phyloP scores from a whole-genome alignment of 1,140 invertebrate genomes.

The Pachypeltis micranthus region DNA sequence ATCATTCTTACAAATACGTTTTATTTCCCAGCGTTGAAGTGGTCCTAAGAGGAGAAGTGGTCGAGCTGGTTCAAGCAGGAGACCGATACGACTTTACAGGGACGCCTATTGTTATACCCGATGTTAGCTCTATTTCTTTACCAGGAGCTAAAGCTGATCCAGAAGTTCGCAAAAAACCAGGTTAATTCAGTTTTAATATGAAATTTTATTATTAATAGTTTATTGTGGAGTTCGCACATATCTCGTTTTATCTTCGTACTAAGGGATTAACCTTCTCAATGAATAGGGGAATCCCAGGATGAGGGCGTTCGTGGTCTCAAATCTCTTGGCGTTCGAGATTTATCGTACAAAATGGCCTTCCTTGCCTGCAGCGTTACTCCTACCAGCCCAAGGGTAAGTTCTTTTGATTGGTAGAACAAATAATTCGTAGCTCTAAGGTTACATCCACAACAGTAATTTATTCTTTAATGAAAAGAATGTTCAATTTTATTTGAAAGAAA shows the following conservation, averaged over 20 bases:
- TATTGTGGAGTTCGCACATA: too few relatives aligned
- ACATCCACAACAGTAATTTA: too few relatives aligned
- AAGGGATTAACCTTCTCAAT: not conserved
- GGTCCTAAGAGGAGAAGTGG: conserved; percentile 88
- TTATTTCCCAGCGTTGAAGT: conserved; percentile 73
- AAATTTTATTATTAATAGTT: too few relatives aligned
- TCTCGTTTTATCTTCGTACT: too few relatives aligned
- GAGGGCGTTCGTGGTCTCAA: conserved; percentile 89
- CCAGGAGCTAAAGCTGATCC: conserved; percentile 70
- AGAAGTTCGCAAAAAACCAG: not conserved
- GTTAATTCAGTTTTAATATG: too few relatives aligned
- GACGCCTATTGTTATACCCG: conserved; percentile 93
- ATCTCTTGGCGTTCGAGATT: conserved; percentile 85
- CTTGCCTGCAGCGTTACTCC: conserved; percentile 83
- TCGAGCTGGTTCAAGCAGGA: conserved; percentile 88
- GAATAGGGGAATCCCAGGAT: conserved; percentile 50
- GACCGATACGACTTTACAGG: conserved; percentile 93
- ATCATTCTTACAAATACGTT: not conserved
- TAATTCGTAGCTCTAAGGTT: too few relatives aligned
- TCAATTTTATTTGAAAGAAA: too few relatives aligned
- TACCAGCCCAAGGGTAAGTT: conserved; percentile 60
- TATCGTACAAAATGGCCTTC: conserved; percentile 92
- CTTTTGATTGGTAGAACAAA: too few relatives aligned
- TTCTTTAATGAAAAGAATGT: too few relatives aligned
- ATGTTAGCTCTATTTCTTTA: conserved; percentile 74